phyloP scores from a whole-genome alignment of 2,797 vertebrate species.

The Phrynocephalus guinanensis region DNA sequence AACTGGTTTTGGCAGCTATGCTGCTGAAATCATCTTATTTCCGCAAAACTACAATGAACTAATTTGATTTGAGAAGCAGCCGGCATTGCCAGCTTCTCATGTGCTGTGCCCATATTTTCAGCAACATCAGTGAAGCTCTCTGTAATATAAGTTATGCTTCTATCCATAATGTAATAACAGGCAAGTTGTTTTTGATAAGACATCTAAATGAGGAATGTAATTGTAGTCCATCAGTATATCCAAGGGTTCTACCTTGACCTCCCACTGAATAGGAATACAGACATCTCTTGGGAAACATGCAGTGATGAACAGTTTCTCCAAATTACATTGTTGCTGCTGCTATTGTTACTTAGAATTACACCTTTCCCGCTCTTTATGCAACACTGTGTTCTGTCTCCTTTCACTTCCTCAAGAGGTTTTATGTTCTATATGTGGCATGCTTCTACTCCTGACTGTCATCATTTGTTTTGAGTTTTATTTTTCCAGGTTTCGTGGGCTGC shows the following conservation, averaged over 20 bases:
- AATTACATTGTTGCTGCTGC: not conserved
- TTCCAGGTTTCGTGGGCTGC: conserved; percentile 17
- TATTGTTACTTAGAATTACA: too few species aligned
- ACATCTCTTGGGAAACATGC: not conserved
- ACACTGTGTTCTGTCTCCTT: not conserved
- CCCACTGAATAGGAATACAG: not conserved
- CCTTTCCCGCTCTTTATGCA: not conserved
- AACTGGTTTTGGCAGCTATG: too few species aligned
- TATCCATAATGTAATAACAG: not conserved
- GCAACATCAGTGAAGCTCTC: not conserved
- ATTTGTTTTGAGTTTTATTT: conserved; percentile 20
- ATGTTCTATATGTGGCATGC: not conserved
- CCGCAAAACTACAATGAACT: too few species aligned
- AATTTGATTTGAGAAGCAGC: too few species aligned
- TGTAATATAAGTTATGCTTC: not conserved
- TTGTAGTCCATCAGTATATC: not conserved
- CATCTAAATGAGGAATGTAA: not conserved
- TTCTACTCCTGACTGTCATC: not conserved
- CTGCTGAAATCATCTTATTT: too few species aligned
- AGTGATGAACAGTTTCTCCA: not conserved
- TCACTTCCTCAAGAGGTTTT: not conserved
- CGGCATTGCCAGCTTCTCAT: too few species aligned
- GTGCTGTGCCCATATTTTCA: not conserved
- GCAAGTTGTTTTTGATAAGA: not conserved
- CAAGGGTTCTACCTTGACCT: not conserved